phyloP scores from a whole-genome alignment of 2,113 vertebrate species.

The Mesembrinibis cayennensis region DNA sequence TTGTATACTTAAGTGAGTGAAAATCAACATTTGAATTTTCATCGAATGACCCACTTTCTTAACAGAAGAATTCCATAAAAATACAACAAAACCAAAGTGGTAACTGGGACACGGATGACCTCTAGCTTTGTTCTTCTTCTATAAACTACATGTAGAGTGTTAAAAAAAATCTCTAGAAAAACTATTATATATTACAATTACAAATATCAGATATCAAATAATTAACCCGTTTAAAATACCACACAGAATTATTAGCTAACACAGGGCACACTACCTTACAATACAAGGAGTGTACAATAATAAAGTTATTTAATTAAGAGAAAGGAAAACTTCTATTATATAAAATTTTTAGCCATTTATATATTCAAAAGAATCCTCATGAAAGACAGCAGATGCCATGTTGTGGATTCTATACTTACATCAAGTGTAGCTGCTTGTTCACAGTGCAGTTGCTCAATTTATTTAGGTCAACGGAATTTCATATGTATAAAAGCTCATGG shows the following conservation, averaged over 20 bases:
- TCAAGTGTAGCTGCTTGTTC: background rate
- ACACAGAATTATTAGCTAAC: background rate
- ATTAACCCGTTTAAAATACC: background rate
- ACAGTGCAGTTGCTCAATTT: background rate
- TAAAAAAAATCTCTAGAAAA: background rate
- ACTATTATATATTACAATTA: background rate
- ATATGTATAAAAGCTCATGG: background rate
- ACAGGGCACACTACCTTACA: background rate
- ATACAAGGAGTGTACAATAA: background rate
- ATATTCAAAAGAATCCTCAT: background rate
- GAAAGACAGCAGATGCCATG: background rate
- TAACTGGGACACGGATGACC: background rate
- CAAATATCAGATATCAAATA: background rate
- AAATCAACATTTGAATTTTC: background rate
- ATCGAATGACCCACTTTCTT: background rate
- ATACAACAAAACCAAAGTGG: background rate
- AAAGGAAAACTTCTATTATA: background rate
- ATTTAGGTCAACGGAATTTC: background rate
- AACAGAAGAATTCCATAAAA: background rate
- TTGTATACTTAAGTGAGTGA: background rate
- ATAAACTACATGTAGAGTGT: background rate
- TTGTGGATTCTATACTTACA: background rate
- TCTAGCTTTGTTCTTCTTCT: background rate
- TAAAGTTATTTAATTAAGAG: background rate
- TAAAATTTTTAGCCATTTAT: background rate